A percentile compares a stretch with the other conserved stretches of the same genome.
Conservation (phyloP, 1,140 invertebrate genomes). For the Solenopsis invicta region DNA sequence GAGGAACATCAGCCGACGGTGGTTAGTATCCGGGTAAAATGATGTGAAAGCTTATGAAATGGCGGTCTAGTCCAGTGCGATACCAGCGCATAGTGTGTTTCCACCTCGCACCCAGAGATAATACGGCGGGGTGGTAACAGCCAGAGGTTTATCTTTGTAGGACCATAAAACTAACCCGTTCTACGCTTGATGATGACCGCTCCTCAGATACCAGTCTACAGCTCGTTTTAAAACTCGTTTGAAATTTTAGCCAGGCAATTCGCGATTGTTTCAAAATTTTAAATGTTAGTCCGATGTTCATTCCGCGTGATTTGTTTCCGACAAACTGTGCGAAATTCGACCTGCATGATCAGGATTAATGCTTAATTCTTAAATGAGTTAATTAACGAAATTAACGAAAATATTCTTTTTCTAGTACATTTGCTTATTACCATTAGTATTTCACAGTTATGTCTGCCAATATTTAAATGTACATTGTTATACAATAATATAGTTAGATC, state of each 20-base stretch:
- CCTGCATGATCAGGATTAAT: background rate
- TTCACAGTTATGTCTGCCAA: background rate
- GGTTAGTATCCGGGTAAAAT: slow-evolving; percentile 72
- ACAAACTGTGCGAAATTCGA: background rate
- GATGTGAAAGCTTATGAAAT: slow-evolving; percentile 78
- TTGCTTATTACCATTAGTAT: background rate
- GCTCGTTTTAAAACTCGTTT: slow-evolving; percentile 68
- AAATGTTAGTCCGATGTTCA: slow-evolving; percentile 27
- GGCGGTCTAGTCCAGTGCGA: slow-evolving; percentile 73
- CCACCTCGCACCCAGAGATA: slow-evolving; percentile 72
- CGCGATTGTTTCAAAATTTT: slow-evolving; percentile 42
- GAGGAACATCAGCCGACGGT: slow-evolving; percentile 65
- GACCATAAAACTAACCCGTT: slow-evolving; percentile 77
- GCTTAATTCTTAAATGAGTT: background rate
- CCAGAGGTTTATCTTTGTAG: slow-evolving; percentile 77
- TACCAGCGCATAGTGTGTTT: slow-evolving; percentile 67
- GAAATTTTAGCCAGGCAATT: slow-evolving; percentile 54
- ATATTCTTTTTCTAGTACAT: background rate
- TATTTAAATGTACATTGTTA: background rate
- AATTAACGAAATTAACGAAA: background rate
- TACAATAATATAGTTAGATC: background rate
- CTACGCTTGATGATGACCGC: slow-evolving; percentile 68
- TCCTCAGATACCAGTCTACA: slow-evolving; percentile 57
- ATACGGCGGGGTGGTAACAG: slow-evolving; percentile 75
- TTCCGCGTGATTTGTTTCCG: slow-evolving; percentile 10